A percentile compares a stretch with the other conserved stretches of the same genome.
These are phyloP conservation scores for Sphaerodactylus townsendi DNA, from an alignment of 2,113 vertebrate genomes.

Conservation along the genomic window DNA sequence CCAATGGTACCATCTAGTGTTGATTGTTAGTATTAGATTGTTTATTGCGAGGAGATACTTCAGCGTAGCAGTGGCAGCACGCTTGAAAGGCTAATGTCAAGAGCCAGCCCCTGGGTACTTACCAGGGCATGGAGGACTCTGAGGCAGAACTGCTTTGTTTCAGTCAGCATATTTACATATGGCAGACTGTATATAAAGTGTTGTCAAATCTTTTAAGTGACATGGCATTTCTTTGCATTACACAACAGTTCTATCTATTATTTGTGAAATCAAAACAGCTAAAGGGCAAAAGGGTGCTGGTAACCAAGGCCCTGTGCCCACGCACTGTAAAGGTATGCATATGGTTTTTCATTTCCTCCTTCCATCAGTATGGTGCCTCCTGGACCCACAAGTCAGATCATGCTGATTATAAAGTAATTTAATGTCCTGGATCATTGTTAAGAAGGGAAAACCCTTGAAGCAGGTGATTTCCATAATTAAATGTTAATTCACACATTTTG, in stretches of 20 bases:
- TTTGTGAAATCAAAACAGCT: neutral
- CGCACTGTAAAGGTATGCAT: neutral
- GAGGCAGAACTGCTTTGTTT: too few species aligned
- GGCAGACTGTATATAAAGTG: too few species aligned
- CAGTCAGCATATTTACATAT: neutral
- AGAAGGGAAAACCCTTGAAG: neutral
- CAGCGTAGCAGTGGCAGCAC: too few species aligned
- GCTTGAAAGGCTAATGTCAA: too few species aligned
- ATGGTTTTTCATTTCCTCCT: neutral
- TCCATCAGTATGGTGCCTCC: neutral
- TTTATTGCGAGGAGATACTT: neutral
- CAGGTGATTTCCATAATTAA: neutral
- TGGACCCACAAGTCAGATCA: too few species aligned
- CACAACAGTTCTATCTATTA: neutral
- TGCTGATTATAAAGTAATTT: neutral
- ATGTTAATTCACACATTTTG: neutral
- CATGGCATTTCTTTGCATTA: neutral
- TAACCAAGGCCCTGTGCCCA: neutral
- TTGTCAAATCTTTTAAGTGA: too few species aligned
- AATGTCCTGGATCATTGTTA: neutral
- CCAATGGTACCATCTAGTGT: constrained; percentile 8
- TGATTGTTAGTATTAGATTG: neutral
- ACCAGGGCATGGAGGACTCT: too few species aligned
- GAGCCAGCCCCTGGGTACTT: too few species aligned
- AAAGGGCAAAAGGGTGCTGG: neutral